Conservation (phyloP, 2,113 vertebrate species). For the Nycticryphes semicollaris region DNA sequence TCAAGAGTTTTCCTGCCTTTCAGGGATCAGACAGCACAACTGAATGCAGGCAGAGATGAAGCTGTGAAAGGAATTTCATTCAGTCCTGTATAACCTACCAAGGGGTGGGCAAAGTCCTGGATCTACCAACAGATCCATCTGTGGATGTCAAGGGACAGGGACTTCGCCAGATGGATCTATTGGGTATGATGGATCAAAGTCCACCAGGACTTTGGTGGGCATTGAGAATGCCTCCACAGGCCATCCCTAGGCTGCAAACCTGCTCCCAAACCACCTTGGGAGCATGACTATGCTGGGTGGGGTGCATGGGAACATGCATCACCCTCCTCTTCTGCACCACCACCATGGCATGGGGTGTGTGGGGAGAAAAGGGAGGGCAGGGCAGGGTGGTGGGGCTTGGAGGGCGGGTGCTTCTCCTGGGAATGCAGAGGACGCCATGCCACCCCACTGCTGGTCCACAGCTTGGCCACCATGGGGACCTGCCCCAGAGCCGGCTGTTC, state of each 20-base stretch:
- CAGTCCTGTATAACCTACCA: background rate
- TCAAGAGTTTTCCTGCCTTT: background rate
- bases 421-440: background rate
- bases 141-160: background rate
- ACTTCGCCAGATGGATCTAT: accelerated
- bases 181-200: background rate
- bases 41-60: background rate
- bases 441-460: background rate
- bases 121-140: background rate
- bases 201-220: background rate
- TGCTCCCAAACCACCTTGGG: background rate
- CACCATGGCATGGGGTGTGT: accelerated
- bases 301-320: accelerated
- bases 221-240: accelerated
- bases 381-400: background rate
- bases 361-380: background rate
- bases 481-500: background rate
- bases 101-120: background rate
- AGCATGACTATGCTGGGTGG: too few species aligned
- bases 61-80: background rate
- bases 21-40: accelerated
- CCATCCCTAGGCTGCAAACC: background rate
- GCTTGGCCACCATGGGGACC: too few species aligned
- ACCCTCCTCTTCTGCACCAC: background rate
- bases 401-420: background rate